Conservation (phyloP, 2,888 invertebrate species). For the Anoplius nigerrimus region DNA sequence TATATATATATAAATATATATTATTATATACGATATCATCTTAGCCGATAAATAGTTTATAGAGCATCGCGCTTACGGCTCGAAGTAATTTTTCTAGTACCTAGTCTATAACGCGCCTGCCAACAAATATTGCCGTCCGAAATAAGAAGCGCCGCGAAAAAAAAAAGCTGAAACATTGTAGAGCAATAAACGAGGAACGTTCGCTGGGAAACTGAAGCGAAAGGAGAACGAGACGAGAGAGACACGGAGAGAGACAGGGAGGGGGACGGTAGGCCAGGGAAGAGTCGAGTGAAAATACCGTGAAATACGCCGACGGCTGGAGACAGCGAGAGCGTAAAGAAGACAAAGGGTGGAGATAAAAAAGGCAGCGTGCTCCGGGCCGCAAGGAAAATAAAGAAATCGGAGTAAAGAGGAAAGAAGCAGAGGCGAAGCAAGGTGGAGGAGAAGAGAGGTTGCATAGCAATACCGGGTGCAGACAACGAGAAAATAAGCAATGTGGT, state of each 20-base stretch:
- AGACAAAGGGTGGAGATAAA: not conserved
- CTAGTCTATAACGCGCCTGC: no score
- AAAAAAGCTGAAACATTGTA: not conserved
- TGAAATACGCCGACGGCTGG: not conserved
- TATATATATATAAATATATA: no score
- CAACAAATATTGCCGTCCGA: no score
- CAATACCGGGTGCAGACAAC: not conserved
- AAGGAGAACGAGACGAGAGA: not conserved
- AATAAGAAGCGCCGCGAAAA: no score
- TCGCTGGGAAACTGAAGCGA: not conserved
- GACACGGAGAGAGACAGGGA: not conserved
- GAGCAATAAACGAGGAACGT: not conserved
- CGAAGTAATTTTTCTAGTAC: no score
- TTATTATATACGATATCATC: no score
- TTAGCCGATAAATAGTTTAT: no score
- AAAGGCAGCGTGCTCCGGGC: not conserved
- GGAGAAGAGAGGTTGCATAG: not conserved
- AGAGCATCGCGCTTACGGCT: no score
- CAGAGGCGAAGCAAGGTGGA: not conserved
- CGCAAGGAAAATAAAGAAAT: not conserved
- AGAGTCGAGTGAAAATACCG: no score
- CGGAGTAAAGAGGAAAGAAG: not conserved
- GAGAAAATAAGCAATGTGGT: constrained; percentile 3
- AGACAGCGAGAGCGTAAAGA: not conserved
- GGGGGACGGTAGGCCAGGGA: not conserved